Evolutionary conservation across 2,113 vertebrate species (phyloP).

Genomic region (Corvus hawaiiensis): DNA sequence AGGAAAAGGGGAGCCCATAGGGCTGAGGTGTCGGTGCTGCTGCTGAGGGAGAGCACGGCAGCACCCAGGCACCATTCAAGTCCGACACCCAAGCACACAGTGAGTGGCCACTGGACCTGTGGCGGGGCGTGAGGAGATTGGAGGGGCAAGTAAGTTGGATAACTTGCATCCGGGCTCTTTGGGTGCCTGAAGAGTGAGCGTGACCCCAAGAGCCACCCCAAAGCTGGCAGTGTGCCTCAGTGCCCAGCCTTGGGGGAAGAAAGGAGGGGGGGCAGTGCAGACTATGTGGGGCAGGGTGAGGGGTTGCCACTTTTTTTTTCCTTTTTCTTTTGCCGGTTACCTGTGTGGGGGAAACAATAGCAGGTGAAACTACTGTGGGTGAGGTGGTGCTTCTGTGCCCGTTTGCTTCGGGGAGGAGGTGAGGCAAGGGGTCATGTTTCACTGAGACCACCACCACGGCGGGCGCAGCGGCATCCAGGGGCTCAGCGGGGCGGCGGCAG

Average conservation of each 20-base stretch:
- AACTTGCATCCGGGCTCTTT: not conserved
- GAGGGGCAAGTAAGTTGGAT: not conserved
- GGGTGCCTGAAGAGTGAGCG: not conserved
- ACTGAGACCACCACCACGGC: slow-evolving; percentile 76
- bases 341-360: slow-evolving; percentile 81
- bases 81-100: not conserved
- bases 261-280: not conserved
- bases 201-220: not conserved
- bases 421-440: slow-evolving; percentile 77
- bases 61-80: not conserved
- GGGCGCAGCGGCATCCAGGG: slow-evolving; percentile 61
- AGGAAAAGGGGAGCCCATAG: not conserved
- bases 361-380: slow-evolving; percentile 76
- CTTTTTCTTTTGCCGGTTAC: slow-evolving; percentile 70
- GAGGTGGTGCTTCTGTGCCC: slow-evolving; percentile 75
- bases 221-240: not conserved
- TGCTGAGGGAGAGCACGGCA: rapidly evolving
- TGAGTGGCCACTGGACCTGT: not conserved
- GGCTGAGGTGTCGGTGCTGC: not conserved
- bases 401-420: slow-evolving; percentile 76
- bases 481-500: slow-evolving; percentile 75
- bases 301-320: not conserved
- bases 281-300: not conserved
- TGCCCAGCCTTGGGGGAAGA: not conserved
- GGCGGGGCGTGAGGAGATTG: rapidly evolving